Evolutionary conservation across 1,140 invertebrate species (phyloP), one percentile per base, ranked within the genome.

Genomic region (Aphidius ervi): DNA sequence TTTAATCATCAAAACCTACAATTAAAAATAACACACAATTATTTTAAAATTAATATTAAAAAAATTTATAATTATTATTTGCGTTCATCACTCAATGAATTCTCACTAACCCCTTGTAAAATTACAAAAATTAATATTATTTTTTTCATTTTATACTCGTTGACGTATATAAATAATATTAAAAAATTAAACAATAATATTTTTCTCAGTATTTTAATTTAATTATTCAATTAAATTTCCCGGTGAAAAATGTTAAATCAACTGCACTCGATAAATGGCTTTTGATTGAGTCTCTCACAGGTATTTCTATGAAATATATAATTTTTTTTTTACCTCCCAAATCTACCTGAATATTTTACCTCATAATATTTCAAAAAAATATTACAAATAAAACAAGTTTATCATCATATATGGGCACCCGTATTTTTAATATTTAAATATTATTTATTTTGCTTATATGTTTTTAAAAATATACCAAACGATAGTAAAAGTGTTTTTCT

Each of bases 371-470:
- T 43, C 37, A 16, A 10, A 40, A 7, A 41, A 41, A 48, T 48
- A 50, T 49, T 7, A 6, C 49, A 16, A 4, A 16, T 16, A 16
- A 16, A 47, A 40, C 6, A n/a, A 5, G 39, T n/a, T 47, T 42
- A 4, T 40, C 45, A 62, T 62, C 60, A 42, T 54, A 62, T 62
- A 49, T 57, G 60, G 60, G 60, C 16, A 20, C 60, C 60, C 60
- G 49, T 46, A 62, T 62, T 62, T 20, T 23, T 9, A 9, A 45
- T 20, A n/a, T 50, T 20, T 40, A n/a, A 9, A 46, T 23, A 31
- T 9, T 43, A 60, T 55, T 54, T 40, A 55, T 46, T 9, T 49
- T 46, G 23, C 43, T 39, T 41, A 6, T 42, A 42, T n/a, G n/a
- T n/a, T 40, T 61, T 41, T 54, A 42, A 5, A 53, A 54, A 16